Percentiles rank a stretch among this genome's conserved stretches.
Conservation (phyloP, 2,797 vertebrate species). For the Paratrypauchen microcephalus region DNA sequence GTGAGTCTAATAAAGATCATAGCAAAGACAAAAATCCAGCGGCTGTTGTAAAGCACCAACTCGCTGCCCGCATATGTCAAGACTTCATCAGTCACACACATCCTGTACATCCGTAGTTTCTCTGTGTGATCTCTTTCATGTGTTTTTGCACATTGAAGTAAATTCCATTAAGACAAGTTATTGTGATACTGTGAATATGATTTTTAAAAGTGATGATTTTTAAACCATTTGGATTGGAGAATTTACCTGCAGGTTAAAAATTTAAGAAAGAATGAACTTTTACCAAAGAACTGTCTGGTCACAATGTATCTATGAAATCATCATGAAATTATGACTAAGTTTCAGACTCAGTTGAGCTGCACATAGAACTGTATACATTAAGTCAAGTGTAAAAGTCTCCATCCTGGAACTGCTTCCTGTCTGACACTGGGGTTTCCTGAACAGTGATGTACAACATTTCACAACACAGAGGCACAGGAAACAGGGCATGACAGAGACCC, state of each 20-base stretch:
- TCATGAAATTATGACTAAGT: not conserved
- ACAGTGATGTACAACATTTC: not conserved
- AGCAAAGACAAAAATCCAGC: constrained; percentile 33
- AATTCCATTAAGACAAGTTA: no score
- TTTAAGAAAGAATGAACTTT: not conserved
- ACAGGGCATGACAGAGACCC: not conserved
- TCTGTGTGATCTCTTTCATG: not conserved
- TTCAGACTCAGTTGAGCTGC: not conserved
- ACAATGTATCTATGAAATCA: not conserved
- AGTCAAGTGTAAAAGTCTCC: constrained; percentile 7
- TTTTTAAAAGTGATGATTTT: no score
- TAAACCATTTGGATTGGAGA: not conserved
- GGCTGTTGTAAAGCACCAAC: constrained; percentile 6
- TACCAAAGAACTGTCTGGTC: not conserved
- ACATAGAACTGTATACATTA: not conserved
- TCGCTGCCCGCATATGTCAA: not conserved
- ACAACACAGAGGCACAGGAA: constrained; percentile 9
- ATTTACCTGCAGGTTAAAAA: not conserved
- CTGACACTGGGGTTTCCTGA: constrained; percentile 13
- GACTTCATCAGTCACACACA: not conserved
- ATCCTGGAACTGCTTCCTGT: constrained; percentile 19
- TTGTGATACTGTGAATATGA: no score
- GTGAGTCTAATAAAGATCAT: constrained; percentile 47
- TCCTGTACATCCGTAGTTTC: not conserved
- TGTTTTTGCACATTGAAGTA: no score